Evolutionary conservation across 1,140 invertebrate species (phyloP), one percentile per base, ranked within the genome.

Genomic region (Sminthurinus signatus): DNA sequence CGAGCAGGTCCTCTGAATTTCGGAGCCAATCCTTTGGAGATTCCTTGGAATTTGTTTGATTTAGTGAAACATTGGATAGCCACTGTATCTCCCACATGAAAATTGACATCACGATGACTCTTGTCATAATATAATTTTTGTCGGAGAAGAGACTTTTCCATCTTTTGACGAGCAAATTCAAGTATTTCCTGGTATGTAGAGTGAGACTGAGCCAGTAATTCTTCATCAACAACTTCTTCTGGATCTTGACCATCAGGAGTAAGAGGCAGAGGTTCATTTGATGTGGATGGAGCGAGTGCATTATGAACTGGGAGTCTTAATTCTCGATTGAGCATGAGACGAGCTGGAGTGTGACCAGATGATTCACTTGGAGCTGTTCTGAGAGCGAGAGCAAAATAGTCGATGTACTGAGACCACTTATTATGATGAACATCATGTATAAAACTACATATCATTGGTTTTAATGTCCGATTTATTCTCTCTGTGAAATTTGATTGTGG

Each of bases 401-500:
- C 50, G 0, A 65, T 1, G 29, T 39, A 43, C 0, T 36, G 0
- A n/a, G 48, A 21, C 64, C 64, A 65, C 31, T 50, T 54, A n/a
- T 59, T 61, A 43, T 61, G 59, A n/a, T 39, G 36, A 21, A 52
- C 19, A 17, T 48, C 55, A 0, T n/a, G n/a, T 56, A 32, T 1
- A 69, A 1, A 51, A 60, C 42, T 69, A 67, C 0, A 71, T 15
- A 10, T 56, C 58, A n/a, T n/a, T n/a, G n/a, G n/a, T n/a, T n/a
- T n/a, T n/a, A n/a, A n/a, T n/a, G n/a, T n/a, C 2, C 65, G 23
- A 39, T 70, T 72, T 0, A 62, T 31, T 12, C 68, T 14, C 44
- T 72, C 70, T 5, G 68, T 44, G 10, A 60, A 23, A 55, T 72
- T 72, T 0, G 60, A 36, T 21, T 70, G 70, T 8, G 70, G 68